Percentiles rank a stretch among this genome's conserved stretches.
Evolutionary conservation across 2,113 vertebrate species (phyloP).

Genomic region (Plecotus auritus): DNA sequence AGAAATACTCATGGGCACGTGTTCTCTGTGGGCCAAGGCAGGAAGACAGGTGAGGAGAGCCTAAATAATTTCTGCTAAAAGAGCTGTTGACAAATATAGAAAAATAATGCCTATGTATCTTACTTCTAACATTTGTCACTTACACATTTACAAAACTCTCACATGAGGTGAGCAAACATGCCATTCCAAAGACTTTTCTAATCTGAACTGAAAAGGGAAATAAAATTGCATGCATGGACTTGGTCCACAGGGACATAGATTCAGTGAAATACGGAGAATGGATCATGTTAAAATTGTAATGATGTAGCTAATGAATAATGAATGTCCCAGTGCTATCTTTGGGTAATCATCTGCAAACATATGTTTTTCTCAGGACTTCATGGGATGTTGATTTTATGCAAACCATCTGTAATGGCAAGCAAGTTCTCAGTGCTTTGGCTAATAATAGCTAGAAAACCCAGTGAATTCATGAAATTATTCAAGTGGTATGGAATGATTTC

Average conservation of each 20-base stretch:
- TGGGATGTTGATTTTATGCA: constrained; percentile 49
- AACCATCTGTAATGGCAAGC: constrained; percentile 20
- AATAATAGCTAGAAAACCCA: neutral
- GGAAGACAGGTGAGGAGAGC: neutral
- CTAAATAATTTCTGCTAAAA: neutral
- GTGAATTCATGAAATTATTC: constrained; percentile 25
- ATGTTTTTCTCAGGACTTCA: neutral
- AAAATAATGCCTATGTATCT: neutral
- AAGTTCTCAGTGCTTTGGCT: neutral
- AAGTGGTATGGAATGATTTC: neutral
- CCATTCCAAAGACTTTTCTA: neutral
- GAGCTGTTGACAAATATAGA: neutral
- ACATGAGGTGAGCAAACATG: neutral
- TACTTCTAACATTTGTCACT: neutral
- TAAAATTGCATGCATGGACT: neutral
- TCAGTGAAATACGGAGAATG: neutral
- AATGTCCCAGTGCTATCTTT: neutral
- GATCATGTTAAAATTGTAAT: constrained; percentile 21
- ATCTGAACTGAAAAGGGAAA: neutral
- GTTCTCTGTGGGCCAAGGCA: neutral
- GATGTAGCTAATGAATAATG: constrained; percentile 30
- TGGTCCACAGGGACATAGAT: neutral
- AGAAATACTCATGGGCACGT: neutral
- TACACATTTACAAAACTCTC: neutral
- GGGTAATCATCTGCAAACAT: constrained; percentile 20